These are phyloP conservation scores for Smutsia gigantea DNA, from an alignment of 2,797 vertebrate species.

Conservation along the genomic window DNA sequence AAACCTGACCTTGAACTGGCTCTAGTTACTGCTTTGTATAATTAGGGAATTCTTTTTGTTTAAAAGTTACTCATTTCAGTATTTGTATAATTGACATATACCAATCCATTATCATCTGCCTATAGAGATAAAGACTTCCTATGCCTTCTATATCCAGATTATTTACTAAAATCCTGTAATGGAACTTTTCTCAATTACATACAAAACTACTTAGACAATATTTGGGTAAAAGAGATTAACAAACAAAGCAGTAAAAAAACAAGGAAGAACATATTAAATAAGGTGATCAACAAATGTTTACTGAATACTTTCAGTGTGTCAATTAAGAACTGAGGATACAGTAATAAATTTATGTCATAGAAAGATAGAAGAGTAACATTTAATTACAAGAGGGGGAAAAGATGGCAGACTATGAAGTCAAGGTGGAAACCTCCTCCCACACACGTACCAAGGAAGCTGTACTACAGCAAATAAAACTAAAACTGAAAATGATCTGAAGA, in stretches of 20 bases:
- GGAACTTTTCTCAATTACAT: not conserved
- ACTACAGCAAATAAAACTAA: too few species aligned
- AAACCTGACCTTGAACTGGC: constrained; percentile 26
- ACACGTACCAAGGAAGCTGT: too few species aligned
- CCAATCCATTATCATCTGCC: not conserved
- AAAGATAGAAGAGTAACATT: not conserved
- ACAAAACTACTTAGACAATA: not conserved
- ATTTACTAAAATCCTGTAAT: not conserved
- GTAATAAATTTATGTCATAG: not conserved
- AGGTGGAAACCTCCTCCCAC: too few species aligned
- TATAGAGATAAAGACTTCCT: not conserved
- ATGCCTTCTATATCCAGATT: not conserved
- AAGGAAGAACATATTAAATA: not conserved
- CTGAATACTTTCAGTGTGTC: not conserved
- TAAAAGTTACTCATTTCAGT: not conserved
- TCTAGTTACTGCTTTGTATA: not conserved
- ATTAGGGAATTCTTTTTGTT: not conserved
- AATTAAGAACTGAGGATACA: not conserved
- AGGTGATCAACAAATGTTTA: not conserved
- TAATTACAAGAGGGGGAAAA: too few species aligned
- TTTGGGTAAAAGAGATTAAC: not conserved
- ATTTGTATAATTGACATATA: not conserved
- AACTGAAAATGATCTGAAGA: too few species aligned
- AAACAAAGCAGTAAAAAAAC: not conserved
- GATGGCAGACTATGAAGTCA: too few species aligned